A percentile compares a stretch with the other conserved stretches of the same genome.
Conservation (phyloP, 2,797 vertebrate genomes). For the Spinus olivaceus region DNA sequence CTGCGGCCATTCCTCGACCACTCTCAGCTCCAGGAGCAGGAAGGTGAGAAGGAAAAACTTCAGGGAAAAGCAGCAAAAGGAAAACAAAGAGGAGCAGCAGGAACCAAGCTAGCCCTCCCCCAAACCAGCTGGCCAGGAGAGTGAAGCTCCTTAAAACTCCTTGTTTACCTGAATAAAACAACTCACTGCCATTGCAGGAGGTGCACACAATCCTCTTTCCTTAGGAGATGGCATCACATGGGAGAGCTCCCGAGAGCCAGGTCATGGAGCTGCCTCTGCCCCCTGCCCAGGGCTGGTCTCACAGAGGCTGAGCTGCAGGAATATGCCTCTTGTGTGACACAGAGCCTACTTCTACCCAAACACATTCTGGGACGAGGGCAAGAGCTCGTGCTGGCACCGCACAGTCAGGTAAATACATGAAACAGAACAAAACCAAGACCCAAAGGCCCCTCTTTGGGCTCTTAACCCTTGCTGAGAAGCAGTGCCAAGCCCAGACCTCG, state of each 20-base stretch:
- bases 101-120: not conserved
- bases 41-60: not conserved
- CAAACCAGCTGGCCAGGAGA: conserved; percentile 18
- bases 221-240: not conserved
- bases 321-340: not conserved
- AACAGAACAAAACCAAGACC: rapidly evolving
- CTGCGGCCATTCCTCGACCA: not conserved
- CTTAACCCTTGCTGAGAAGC: conserved; percentile 17
- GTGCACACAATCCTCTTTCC: not conserved
- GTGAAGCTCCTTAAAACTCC: not conserved
- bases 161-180: conserved; percentile 14
- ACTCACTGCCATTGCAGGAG: not conserved
- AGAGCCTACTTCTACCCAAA: not conserved
- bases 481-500: not conserved
- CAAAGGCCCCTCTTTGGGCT: not conserved
- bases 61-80: not conserved
- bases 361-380: rapidly evolving
- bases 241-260: not conserved
- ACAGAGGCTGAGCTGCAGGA: not conserved
- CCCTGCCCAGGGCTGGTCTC: not conserved
- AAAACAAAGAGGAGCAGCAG: conserved; percentile 14
- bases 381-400: not conserved
- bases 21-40: not conserved
- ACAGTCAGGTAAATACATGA: rapidly evolving
- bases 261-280: not conserved